Conservation (phyloP, 37 sponge, comb jelly and placozoan genomes). For the Mnemiopsis leidyi region DNA sequence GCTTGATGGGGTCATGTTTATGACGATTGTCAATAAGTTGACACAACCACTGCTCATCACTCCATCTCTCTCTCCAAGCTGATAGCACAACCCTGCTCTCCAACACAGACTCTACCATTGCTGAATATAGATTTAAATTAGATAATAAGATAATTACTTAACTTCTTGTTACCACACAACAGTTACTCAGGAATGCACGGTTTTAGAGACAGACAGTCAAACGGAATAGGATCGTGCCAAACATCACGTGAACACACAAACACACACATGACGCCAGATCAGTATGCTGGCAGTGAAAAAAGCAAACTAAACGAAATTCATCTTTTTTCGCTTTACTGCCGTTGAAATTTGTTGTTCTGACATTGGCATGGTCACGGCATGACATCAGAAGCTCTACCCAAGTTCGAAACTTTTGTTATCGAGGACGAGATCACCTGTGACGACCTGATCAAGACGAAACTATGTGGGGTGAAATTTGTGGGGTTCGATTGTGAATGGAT, state of each 20-base stretch:
- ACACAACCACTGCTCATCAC: constrained; percentile 15
- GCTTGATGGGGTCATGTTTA: not conserved
- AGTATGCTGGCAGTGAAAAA: not conserved
- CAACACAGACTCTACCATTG: not conserved
- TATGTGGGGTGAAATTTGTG: constrained; percentile 17
- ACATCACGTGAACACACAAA: not conserved
- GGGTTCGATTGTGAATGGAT: constrained; percentile 62
- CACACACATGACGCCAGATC: not conserved
- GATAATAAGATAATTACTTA: too few relatives aligned
- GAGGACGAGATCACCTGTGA: not conserved
- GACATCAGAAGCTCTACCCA: not conserved
- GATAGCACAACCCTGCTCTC: not conserved
- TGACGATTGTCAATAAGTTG: not conserved
- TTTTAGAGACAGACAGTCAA: not conserved
- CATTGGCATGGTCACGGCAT: not conserved
- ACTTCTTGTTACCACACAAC: not conserved
- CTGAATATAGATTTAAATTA: too few relatives aligned
- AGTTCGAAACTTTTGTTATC: constrained; percentile 13
- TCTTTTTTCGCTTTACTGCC: not conserved
- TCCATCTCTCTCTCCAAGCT: constrained; percentile 48
- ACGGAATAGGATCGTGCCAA: not conserved
- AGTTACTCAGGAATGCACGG: too few relatives aligned
- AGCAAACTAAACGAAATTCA: too few relatives aligned
- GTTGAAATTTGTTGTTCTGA: not conserved
- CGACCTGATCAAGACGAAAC: not conserved